Evolutionary conservation across 1,140 invertebrate genomes (phyloP), one percentile per base, ranked within the genome.

Genomic region (Drosophila auraria): DNA sequence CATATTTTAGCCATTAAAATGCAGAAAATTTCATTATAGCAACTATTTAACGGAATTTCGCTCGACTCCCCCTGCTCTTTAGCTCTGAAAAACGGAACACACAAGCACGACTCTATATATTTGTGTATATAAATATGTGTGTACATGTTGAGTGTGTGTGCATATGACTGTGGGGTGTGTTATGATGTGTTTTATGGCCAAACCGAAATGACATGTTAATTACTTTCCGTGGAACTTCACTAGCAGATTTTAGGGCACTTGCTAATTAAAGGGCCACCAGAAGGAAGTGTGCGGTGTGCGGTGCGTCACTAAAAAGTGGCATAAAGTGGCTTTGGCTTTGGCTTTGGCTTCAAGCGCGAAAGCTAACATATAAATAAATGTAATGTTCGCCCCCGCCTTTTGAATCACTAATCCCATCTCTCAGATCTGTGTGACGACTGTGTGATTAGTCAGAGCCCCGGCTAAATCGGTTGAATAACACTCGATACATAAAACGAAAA

Each of bases 1-100:
- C 77, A 84, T 73, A 83, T 83, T 80, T 83, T 77, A 68, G 76
- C 70, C 81, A 83, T 80, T 80, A 77, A 78, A 78, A 77, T 68
- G 68, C 68, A 66, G 68, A 66, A 60, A 56, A 79, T 73, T 57
- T 80, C 53, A 60, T 78, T 70, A 45, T 54, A 53, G 44, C 49
- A 80, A 80, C 56, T 64, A 65, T 82, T 50, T 56, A 50, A 72
- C 58, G 80, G 73, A 73, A 82, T 82, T 82, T 64, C 54, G 25
- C 44, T 60, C 25, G 38, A 27, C 38, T 59, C 27, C 54, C 33
- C 3, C 17, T 49, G 12, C 44, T 20, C 20, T 49, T 38, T 38
- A 64, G 38, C 51, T n/a, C 50, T 42, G 30, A 33, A 50, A 66
- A 68, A 33, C 47, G 49, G 38, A 70, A 33, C 68, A 69, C 68